Evolutionary conservation across 1,140 invertebrate species (phyloP).

Genomic region (Ceratosolen solmsi): DNA sequence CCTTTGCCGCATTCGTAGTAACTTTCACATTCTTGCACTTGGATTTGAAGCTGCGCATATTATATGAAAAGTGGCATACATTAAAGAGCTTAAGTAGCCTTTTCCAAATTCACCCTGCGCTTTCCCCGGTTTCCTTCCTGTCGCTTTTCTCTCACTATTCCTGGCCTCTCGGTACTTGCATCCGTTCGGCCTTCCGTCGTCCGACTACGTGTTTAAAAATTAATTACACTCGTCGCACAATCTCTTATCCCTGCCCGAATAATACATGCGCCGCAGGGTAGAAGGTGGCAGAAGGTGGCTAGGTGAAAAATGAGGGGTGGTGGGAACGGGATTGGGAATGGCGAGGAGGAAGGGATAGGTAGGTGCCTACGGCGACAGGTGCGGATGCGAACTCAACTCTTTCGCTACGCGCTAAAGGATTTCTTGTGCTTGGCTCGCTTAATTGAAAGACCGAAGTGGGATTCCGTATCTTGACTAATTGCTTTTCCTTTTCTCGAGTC

Average conservation of each 20-base stretch:
- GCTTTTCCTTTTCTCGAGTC: background rate
- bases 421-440: background rate
- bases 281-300: background rate
- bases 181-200: background rate
- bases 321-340: no score
- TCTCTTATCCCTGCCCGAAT: conserved; percentile 45
- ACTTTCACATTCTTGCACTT: no score
- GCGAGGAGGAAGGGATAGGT: background rate
- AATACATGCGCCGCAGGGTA: conserved; percentile 43
- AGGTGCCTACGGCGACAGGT: background rate
- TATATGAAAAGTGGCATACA: conserved; percentile 31
- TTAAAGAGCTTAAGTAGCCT: conserved; percentile 35
- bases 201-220: conserved; percentile 49
- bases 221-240: conserved; percentile 53
- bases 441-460: conserved; percentile 11
- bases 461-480: background rate
- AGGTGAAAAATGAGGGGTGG: no score
- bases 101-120: conserved; percentile 20
- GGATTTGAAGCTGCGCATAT: no score
- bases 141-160: background rate
- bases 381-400: conserved; percentile 7
- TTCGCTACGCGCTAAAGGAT: conserved; percentile 11
- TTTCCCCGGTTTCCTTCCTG: background rate
- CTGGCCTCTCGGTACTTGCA: background rate
- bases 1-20: no score